Conservation (phyloP, 2,888 invertebrate genomes). For the Luperina nickerlii region DNA sequence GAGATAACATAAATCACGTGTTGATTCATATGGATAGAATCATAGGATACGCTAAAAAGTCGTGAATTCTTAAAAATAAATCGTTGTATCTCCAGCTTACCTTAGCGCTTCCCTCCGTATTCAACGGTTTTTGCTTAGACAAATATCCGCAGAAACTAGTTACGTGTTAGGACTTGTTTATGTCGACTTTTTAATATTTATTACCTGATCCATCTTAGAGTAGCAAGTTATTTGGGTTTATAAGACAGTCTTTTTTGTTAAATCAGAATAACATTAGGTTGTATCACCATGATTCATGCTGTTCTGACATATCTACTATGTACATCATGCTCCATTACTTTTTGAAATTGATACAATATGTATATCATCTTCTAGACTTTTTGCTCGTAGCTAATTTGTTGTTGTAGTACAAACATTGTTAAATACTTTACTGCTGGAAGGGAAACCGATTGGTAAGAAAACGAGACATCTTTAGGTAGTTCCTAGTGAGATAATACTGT, state of each 20-base stretch:
- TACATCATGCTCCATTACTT: neutral
- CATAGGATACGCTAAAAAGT: conserved; percentile 24
- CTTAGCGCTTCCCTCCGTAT: conserved; percentile 78
- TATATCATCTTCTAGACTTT: neutral
- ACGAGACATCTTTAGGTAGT: neutral
- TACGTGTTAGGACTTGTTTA: conserved; percentile 85
- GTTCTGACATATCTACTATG: neutral
- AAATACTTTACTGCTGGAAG: neutral
- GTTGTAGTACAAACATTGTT: neutral
- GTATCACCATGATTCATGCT: neutral
- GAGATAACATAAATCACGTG: conserved; percentile 52
- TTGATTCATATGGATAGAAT: conserved; percentile 30
- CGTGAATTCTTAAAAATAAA: conserved; percentile 26
- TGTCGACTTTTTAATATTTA: conserved; percentile 85
- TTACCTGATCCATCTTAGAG: conserved; percentile 72
- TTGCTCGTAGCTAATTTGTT: neutral
- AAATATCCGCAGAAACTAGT: conserved; percentile 88
- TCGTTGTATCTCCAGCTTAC: conserved; percentile 55
- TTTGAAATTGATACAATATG: neutral
- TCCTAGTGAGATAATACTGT: too few relatives aligned
- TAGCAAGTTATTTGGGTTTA: conserved; percentile 35
- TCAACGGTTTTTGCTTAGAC: conserved; percentile 86
- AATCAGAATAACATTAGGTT: conserved; percentile 39
- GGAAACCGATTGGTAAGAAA: neutral
- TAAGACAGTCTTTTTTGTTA: conserved; percentile 31